Evolutionary conservation across 1,140 invertebrate genomes (phyloP).

Genomic region (Ditylenchus dipsaci): DNA sequence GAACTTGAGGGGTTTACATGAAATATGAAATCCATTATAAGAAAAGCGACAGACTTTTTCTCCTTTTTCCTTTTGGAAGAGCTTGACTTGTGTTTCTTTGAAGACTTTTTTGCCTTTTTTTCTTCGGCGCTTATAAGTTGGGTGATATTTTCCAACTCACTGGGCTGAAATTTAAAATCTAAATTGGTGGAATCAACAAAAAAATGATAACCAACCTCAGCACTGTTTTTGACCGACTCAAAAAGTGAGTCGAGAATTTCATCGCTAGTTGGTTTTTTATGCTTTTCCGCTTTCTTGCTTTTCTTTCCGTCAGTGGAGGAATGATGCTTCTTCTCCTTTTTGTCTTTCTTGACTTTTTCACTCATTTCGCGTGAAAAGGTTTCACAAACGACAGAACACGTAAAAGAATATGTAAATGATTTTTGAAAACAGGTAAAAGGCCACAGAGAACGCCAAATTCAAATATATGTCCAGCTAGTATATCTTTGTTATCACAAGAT

Average conservation of each 20-base stretch:
- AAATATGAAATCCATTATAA: no score
- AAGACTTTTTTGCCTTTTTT: background rate
- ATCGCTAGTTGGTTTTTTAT: background rate
- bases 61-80: constrained; percentile 9
- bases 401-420: no score
- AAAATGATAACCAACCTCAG: background rate
- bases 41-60: background rate
- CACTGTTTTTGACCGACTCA: background rate
- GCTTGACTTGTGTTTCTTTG: constrained; percentile 11
- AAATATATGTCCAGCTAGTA: no score
- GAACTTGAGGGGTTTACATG: no score
- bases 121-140: background rate
- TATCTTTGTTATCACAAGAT: no score
- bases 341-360: background rate
- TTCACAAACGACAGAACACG: no score
- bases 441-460: no score
- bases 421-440: no score
- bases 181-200: background rate
- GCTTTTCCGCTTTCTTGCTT: background rate
- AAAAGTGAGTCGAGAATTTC: constrained; percentile 6
- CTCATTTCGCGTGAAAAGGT: no score
- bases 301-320: background rate
- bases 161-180: background rate
- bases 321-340: constrained; percentile 11
- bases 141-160: background rate